Evolutionary conservation across 1,140 invertebrate genomes (phyloP), one percentile per base, ranked within the genome.

Genomic region (Latrodectus geometricus): DNA sequence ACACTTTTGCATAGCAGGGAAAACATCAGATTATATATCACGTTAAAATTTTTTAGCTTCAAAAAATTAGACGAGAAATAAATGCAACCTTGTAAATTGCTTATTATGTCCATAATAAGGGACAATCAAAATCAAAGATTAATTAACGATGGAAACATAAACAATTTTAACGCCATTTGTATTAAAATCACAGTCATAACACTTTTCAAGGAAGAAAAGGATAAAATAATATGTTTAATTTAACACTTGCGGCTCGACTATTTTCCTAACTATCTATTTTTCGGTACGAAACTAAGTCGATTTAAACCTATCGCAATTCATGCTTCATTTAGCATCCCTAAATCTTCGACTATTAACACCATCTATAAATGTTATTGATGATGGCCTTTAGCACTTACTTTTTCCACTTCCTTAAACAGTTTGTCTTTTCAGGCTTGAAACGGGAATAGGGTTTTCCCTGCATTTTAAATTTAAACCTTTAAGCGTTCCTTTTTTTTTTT

Each of bases 401-500:
- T 61, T 17, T 61, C 54, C 17, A 61, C 54, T 61, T 61, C 11
- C 17, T 61, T 61, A 61, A 61, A 17, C 54, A 61, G 54, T 61
- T 61, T 61, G 54, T 61, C 54, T 61, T 61, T 61, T 61, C 54
- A 61, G 17, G 54, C 54, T 61, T 61, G 35, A 61, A 61, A 61
- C 54, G 11, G 54, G 17, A 61, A 61, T 61, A 17, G 54, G 35
- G 35, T 35, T 61, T 61, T 61, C 54, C 17, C 17, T 61, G 54
- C 54, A 61, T 61, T 61, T 61, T 61, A 61, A 61, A 61, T 61
- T 61, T 61, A 61, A 61, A 61, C 54, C 54, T 61, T 61, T 61
- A 11, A 35, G 11, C 54, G 54, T 14, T 61, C 54, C 11, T 3
- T 2, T 61, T 61, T 61, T 61, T 61, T 3, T 2, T 61, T 61